These are phyloP conservation scores for Eciton burchellii DNA, from an alignment of 1,140 invertebrate species.

Conservation along the genomic window DNA sequence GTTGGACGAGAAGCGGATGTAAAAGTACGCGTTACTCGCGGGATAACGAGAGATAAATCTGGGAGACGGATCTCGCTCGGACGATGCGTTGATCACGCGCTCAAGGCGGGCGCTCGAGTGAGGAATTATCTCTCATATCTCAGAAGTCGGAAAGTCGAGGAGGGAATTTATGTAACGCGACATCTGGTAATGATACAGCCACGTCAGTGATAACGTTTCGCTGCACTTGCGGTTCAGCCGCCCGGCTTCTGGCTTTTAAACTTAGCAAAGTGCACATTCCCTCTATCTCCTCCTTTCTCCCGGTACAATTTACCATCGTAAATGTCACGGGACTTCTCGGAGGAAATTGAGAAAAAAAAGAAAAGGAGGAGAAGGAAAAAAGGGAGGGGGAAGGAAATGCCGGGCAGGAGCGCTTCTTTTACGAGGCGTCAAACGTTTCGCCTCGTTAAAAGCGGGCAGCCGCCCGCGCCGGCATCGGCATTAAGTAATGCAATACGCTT, in stretches of 20 bases:
- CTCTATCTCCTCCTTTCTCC: neutral
- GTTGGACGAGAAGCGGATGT: too few species aligned
- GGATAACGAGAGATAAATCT: too few species aligned
- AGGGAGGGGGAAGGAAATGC: too few species aligned
- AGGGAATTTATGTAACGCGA: neutral
- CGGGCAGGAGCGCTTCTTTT: slow-evolving; percentile 65
- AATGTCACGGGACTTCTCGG: slow-evolving; percentile 60
- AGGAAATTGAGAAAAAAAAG: slow-evolving; percentile 76
- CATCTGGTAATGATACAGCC: neutral
- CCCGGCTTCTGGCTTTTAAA: slow-evolving; percentile 15
- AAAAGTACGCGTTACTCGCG: too few species aligned
- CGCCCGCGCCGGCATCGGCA: slow-evolving; percentile 70
- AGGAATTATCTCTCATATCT: neutral
- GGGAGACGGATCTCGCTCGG: neutral
- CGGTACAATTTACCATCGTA: slow-evolving; percentile 53
- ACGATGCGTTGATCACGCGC: neutral
- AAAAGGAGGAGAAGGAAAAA: too few species aligned
- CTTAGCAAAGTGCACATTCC: neutral
- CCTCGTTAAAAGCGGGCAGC: slow-evolving; percentile 73
- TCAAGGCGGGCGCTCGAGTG: neutral
- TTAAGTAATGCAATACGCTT: slow-evolving; percentile 75
- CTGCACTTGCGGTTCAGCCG: neutral
- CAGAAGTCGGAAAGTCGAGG: neutral
- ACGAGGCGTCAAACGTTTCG: slow-evolving; percentile 75
- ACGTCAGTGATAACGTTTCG: slow-evolving; percentile 4